Base-by-base conservation (phyloP, 2,888 invertebrate species). In the Ophion obscuratus region DNA sequence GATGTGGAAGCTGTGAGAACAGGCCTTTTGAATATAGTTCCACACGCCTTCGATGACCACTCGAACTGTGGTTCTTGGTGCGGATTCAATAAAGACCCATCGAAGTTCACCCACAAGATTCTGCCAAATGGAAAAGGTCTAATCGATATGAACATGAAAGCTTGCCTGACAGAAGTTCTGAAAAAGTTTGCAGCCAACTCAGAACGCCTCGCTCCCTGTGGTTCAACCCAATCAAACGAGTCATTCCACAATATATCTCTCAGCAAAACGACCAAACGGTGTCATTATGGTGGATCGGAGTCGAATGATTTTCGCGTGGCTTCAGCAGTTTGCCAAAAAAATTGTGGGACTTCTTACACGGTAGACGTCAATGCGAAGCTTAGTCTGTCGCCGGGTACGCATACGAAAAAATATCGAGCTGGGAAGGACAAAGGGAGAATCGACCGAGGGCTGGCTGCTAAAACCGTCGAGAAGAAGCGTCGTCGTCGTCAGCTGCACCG, bases 11-110 rank as follows among this genome's bases (percentile, higher is more conserved):
- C 53, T 17, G 82, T 87, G n/a, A 74, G 74, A 73, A 57, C 11
- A 36, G 86, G 86, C 61, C 81, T 89, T 47, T 59, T 53, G 10
- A 87, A 85, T 78, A 86, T 90, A 5, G 86, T 88, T 11, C 80
- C 86, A 57, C 89, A 90, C 85, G 84, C 88, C 62, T 90, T 88
- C 77, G 86, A 78, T 27, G 74, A 87, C 44, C 89, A 89, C 66
- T 83, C 76, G 14, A 67, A 83, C 10, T 90, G 88, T 66, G 86
- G 85, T 10, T n/a, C 31, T 6, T 90, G 88, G 89, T 90, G 90
- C 74, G 47, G 70, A 27, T 87, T 84, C 67, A 44, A 80, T 2
- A 6, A 75, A 78, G 73, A 88, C 67, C 87, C 87, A 10, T 11
- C 36, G 6, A 83, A 85, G 53, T 88, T 87, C 77, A 64, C 14